Base-by-base conservation (phyloP, 2,797 vertebrate species). In the Acanthornis magna region DNA sequence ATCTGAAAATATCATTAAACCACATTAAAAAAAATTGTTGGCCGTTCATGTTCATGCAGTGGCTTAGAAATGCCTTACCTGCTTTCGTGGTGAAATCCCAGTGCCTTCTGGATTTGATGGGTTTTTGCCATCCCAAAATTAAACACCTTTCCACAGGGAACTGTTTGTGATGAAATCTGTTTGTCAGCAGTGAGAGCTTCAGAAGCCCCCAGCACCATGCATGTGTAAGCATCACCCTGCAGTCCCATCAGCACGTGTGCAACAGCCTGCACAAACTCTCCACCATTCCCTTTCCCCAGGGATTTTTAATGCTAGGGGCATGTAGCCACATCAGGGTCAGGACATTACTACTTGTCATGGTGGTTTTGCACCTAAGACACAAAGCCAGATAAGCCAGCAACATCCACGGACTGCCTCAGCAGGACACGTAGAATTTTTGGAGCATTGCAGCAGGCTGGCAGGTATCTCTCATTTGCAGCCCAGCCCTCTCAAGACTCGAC, bases 141-240 rank as follows among this genome's bases (percentile, higher is more conserved):
- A 61, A 88, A 26, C 4, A 16, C 19, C 7, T 79, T 1, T 0
- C 34, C 9, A 3, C 10, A 34, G 71, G 32, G 4, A 18, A 6
- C 22, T 48, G 18, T 3, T 55, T 65, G 20, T 51, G 16, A 9
- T 20, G 19, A 75, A 48, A 22, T 34, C 16, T 53, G 6, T 53
- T 74, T 23, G 32, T 20, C 43, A 79, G 34, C 25, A 42, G 30
- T 1, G 2, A 58, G 30, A 81, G 16, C 20, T 70, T 51, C 18
- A 50, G 51, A 58, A 75, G 19, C 16, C 21, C 27, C 5, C 6
- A 19, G 16, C 0, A 0, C 7, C 2, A 0, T 65, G 16, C 16
- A 43, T 11, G 2, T 8, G 11, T 45, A 45, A 48, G 19, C 36
- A 43, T 23, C 0, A 0, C 25, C 10, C 16, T 55, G 40, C 26